Evolutionary conservation across 2,113 vertebrate genomes (phyloP), one percentile per base, ranked within the genome.

Genomic region (Paedocypris sp.): DNA sequence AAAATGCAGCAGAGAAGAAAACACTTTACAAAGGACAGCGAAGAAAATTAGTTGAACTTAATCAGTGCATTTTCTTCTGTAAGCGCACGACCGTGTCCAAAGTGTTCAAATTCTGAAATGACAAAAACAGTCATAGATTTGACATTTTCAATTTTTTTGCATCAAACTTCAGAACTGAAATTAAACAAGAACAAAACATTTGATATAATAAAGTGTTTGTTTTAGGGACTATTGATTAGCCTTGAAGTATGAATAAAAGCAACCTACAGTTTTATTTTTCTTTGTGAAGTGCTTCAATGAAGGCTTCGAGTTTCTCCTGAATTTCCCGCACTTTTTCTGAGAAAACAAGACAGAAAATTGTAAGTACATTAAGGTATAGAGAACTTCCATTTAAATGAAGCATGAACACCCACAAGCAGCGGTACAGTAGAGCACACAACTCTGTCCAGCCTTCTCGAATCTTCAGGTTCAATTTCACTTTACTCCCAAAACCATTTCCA

Each of bases 291-390:
- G 93, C 92, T 88, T 99, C 95, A 64, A 99, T 99, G 82, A 99
- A 99, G 65, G 88, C 90, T 89, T 98, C 95, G 79, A 99, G 92
- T 82, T 99, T 99, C 82, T 99, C 95, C 81, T 99, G 95, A 75
- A 99, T 99, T 86, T 99, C 95, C 42, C 94, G 89, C 68, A 99
- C 95, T 86, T 95, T 97, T 80, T 99, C 95, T 98, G 81, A 47
- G 79, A 62, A 76, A 71, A 77, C 42, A 71, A 73, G 50, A 68
- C 63, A 11, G 70, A 15, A 49, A 2, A 23, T 36, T 20, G 50
- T 64, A 28, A 63, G 20, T 41, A 9, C 49, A 42, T n/a, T 18
- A 57, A 43, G 3, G 31, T 1, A 18, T 10, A 4, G 3, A 26
- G 7, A 0, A 3, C 13, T 26, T 4, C n/a, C 7, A 25, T 22